These are phyloP conservation scores for Cantharis flavilabris DNA, from an alignment of 2,888 invertebrate genomes.

Conservation along the genomic window DNA sequence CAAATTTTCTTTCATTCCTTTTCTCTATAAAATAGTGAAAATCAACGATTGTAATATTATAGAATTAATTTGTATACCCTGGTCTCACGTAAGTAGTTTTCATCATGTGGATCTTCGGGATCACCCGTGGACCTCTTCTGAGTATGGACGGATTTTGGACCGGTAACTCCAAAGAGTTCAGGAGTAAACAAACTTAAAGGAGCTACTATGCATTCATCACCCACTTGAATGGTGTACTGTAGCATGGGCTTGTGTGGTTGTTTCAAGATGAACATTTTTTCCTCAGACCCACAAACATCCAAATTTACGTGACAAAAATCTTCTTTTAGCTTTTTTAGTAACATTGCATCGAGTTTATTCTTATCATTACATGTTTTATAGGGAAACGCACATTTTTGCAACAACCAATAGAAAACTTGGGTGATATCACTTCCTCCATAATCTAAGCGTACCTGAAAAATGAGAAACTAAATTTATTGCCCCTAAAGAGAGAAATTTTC, in stretches of 20 bases:
- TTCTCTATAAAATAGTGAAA: slow-evolving; percentile 52
- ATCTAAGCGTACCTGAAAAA: slow-evolving; percentile 66
- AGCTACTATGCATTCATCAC: slow-evolving; percentile 92
- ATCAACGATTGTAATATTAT: background rate
- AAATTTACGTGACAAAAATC: slow-evolving; percentile 90
- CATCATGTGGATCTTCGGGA: slow-evolving; percentile 93
- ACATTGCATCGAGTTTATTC: slow-evolving; percentile 75
- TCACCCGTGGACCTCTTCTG: slow-evolving; percentile 75
- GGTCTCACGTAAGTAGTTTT: slow-evolving; percentile 88
- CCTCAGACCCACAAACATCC: slow-evolving; percentile 86
- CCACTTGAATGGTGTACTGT: slow-evolving; percentile 79
- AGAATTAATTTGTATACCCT: slow-evolving; percentile 57
- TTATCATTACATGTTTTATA: slow-evolving; percentile 79
- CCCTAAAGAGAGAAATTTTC: too few relatives aligned
- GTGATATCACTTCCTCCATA: slow-evolving; percentile 93
- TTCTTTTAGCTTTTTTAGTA: slow-evolving; percentile 85
- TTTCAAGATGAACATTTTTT: slow-evolving; percentile 76
- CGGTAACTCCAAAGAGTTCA: slow-evolving; percentile 85
- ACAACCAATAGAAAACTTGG: slow-evolving; percentile 84
- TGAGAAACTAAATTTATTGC: background rate
- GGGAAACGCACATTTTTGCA: slow-evolving; percentile 89
- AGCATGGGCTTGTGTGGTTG: slow-evolving; percentile 70
- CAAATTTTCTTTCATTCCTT: slow-evolving; percentile 64
- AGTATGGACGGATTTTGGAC: slow-evolving; percentile 71
- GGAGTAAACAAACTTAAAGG: slow-evolving; percentile 87